These are phyloP conservation scores for Tridacna crocea DNA, from an alignment of 2,888 invertebrate genomes.

Conservation along the genomic window DNA sequence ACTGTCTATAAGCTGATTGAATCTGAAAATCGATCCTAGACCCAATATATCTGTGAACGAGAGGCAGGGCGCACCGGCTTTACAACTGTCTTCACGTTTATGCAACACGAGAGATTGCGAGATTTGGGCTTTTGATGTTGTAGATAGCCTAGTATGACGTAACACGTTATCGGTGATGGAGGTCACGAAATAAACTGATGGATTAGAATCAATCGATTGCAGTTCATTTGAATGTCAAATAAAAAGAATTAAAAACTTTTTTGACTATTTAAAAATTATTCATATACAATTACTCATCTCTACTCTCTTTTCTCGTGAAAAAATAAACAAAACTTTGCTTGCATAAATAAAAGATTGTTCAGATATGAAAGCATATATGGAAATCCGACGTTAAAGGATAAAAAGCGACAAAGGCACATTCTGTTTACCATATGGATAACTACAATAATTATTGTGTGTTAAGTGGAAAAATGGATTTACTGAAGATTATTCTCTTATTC, in stretches of 20 bases:
- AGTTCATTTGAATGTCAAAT: too few species aligned
- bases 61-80: conserved; percentile 7
- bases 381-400: too few species aligned
- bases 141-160: conserved; percentile 6
- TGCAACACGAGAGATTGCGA: conserved; percentile 9
- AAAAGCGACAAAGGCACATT: too few species aligned
- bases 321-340: too few species aligned
- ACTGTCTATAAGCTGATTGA: conserved; percentile 25
- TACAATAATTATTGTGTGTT: not conserved
- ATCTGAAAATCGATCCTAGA: conserved; percentile 20
- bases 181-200: not conserved
- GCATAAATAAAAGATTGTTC: too few species aligned
- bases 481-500: not conserved
- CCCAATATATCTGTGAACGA: conserved; percentile 5
- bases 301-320: too few species aligned
- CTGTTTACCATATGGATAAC: too few species aligned
- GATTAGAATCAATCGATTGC: too few species aligned
- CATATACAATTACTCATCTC: too few species aligned
- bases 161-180: not conserved
- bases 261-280: too few species aligned
- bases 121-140: not conserved
- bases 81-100: conserved; percentile 15
- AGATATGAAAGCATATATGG: too few species aligned
- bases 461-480: not conserved
- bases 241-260: too few species aligned